These are phyloP conservation scores for Falco punctatus DNA, from an alignment of 2,113 vertebrate genomes.

Conservation along the genomic window DNA sequence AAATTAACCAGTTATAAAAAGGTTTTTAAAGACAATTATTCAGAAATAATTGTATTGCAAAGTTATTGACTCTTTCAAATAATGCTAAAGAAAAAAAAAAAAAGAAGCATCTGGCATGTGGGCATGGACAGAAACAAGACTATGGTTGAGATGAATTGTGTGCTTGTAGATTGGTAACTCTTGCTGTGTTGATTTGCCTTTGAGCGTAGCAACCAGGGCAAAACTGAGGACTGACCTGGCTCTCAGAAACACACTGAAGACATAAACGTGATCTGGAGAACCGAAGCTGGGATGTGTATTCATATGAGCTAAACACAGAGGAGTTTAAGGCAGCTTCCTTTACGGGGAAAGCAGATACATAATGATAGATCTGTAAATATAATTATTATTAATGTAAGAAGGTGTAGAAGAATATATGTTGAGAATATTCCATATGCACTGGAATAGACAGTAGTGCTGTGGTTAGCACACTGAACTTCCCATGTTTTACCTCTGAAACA, in stretches of 20 bases:
- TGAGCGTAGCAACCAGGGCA: neutral
- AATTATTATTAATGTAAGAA: neutral
- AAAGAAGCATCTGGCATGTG: neutral
- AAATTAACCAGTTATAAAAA: neutral
- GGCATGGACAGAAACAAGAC: neutral
- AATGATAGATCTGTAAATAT: neutral
- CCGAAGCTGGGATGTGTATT: accelerated
- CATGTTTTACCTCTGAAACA: neutral
- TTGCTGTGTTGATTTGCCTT: neutral
- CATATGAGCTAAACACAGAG: neutral
- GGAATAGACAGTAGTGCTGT: neutral
- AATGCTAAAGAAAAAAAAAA: neutral
- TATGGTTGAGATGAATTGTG: neutral
- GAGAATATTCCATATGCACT: neutral
- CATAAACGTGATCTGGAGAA: neutral
- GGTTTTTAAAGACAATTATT: neutral
- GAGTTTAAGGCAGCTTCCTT: neutral
- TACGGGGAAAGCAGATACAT: neutral
- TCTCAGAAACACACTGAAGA: neutral
- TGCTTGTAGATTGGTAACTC: neutral
- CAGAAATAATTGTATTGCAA: neutral
- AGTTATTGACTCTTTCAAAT: neutral
- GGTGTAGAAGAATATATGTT: neutral
- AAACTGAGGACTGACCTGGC: neutral
- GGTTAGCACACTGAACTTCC: neutral